phyloP scores from a whole-genome alignment of 2,888 invertebrate species.

The Scaptomyza polygonia region DNA sequence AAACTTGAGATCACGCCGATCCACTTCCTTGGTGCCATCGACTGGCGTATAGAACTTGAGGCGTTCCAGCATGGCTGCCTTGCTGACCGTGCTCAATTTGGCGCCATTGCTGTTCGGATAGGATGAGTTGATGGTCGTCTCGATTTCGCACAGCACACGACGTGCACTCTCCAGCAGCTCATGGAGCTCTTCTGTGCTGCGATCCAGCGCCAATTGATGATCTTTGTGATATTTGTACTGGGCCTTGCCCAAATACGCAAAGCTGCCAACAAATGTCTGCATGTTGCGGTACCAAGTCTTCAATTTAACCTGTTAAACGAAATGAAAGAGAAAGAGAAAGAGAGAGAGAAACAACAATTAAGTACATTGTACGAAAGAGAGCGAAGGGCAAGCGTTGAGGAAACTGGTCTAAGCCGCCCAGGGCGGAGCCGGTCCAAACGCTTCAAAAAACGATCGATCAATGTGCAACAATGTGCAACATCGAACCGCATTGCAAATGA shows the following conservation, averaged over 20 bases:
- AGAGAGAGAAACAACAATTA: conserved; percentile 7
- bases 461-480: conserved; percentile 5
- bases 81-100: conserved; percentile 59
- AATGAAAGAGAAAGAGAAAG: conserved; percentile 6
- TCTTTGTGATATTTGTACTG: conserved; percentile 72
- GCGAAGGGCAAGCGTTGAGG: background rate
- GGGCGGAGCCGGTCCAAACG: conserved; percentile 67
- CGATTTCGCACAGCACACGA: conserved; percentile 80
- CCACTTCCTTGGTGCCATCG: conserved; percentile 45
- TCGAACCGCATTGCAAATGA: background rate
- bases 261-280: conserved; percentile 81
- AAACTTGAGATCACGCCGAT: conserved; percentile 70
- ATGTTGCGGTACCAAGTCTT: conserved; percentile 80
- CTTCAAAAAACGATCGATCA: background rate
- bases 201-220: conserved; percentile 49
- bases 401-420: conserved; percentile 64
- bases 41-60: conserved; percentile 71
- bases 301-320: conserved; percentile 71
- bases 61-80: conserved; percentile 51
- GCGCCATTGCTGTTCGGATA: conserved; percentile 53
- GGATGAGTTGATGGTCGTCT: conserved; percentile 80
- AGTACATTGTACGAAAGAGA: conserved; percentile 3
- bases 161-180: conserved; percentile 74
- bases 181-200: conserved; percentile 70
- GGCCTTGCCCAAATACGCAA: conserved; percentile 74